Base-by-base conservation (phyloP, 2,113 vertebrate genomes). In the Crotalus tigris region DNA sequence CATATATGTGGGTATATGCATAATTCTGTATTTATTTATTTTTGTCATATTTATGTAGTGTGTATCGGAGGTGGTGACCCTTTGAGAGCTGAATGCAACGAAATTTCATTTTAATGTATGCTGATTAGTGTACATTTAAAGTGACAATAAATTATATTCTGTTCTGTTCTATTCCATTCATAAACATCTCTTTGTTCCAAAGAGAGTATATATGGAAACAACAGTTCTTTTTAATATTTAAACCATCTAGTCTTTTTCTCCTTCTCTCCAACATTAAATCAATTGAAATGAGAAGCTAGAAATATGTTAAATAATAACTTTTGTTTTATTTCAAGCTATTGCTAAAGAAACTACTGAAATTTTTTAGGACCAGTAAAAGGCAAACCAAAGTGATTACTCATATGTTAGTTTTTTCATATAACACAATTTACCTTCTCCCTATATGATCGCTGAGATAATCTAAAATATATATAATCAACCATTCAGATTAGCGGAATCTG, bases 231-330 rank as follows among this genome's bases (percentile, higher is more conserved):
- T 57, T 90, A 69, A 1, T 51, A 87, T 58, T 90, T 94, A 92
- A 87, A 2, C 88, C 55, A 93, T 53, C 46, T 53, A 24, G 46
- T 53, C 5, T 53, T 87, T 23, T 88, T 53, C 11, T 44, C n/a
- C 46, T n/a, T 13, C 9, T 64, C 93, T 93, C 90, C 57, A 92
- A 93, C 90, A 91, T 29, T 91, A 95, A 94, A 59, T 58, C 93
- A 92, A 93, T 94, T 94, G 33, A 59, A 96, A 92, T 93, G 26
- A 92, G 15, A 91, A 97, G 89, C 93, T 95, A 95, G 94, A 95
- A 88, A 97, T 93, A 95, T 4, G 44, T 59, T 59, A 10, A 95
- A 94, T 87, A 95, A 46, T 75, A n/a, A 44, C 7, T 26, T 91
- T 44, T 44, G 17, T 44, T 85, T 85, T 85, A 23, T 57, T 85